phyloP scores from a whole-genome alignment of 2,113 vertebrate genomes.

The Notiomystis cincta region DNA sequence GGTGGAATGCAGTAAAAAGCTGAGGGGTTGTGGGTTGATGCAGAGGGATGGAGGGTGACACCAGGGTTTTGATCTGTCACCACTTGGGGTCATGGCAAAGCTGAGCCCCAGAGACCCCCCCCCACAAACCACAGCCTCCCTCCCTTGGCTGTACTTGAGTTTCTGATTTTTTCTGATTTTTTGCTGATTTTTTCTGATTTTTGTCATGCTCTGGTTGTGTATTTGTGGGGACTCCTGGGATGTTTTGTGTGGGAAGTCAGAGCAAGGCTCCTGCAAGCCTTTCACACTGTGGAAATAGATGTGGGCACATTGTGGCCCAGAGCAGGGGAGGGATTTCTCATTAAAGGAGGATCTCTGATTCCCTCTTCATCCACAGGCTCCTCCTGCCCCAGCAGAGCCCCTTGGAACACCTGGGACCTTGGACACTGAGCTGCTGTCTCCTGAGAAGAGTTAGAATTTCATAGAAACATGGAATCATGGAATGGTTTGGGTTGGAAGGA shows the following conservation, averaged over 20 bases:
- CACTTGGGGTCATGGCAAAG: fast-evolving
- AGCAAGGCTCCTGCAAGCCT: not conserved
- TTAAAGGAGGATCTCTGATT: not conserved
- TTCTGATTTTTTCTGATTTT: too few relatives aligned
- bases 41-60: not conserved
- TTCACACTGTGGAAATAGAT: fast-evolving
- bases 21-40: not conserved
- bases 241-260: not conserved
- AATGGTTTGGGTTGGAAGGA: not conserved
- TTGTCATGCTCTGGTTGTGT: fast-evolving
- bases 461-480: not conserved
- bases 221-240: not conserved
- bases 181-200: too few relatives aligned
- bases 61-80: not conserved
- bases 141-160: fast-evolving
- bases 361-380: not conserved
- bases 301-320: not conserved
- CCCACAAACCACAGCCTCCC: not conserved
- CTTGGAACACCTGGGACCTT: not conserved
- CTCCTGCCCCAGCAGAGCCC: not conserved
- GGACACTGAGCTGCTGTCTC: not conserved
- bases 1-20: not conserved
- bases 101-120: not conserved
- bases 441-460: not conserved
- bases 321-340: not conserved